phyloP scores from a whole-genome alignment of 2,888 invertebrate genomes.

The Cheilosia vulpina region DNA sequence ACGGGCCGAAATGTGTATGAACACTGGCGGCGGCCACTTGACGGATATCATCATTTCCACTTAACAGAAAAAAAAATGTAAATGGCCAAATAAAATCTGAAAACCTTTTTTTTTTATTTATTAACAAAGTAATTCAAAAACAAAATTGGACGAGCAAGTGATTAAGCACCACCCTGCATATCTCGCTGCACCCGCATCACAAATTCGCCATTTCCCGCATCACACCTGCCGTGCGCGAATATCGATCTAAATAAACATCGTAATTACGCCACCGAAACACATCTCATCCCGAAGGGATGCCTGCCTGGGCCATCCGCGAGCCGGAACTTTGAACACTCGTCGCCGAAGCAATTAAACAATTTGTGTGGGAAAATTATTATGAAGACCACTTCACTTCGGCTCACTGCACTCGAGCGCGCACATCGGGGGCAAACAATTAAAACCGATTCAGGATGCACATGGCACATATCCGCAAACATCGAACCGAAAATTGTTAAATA shows the following conservation, averaged over 20 bases:
- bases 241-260: constrained; percentile 1
- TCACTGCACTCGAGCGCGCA: constrained; percentile 15
- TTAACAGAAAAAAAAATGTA: no score
- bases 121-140: no score
- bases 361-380: constrained; percentile 51
- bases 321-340: not conserved
- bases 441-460: constrained; percentile 28
- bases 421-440: constrained; percentile 38
- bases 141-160: no score
- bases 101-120: no score
- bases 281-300: not conserved
- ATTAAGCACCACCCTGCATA: no score
- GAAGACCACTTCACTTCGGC: constrained; percentile 37
- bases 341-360: constrained; percentile 56
- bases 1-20: no score
- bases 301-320: not conserved
- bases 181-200: not conserved
- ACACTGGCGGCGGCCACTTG: no score
- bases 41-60: no score
- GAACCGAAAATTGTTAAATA: constrained; percentile 59
- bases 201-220: constrained; percentile 1
- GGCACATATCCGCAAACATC: not conserved
- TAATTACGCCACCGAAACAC: constrained; percentile 4
- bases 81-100: no score
- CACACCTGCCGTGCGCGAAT: not conserved